Evolutionary conservation across 2,797 vertebrate genomes (phyloP), one percentile per base, ranked within the genome.

Genomic region (Balearica regulorum): DNA sequence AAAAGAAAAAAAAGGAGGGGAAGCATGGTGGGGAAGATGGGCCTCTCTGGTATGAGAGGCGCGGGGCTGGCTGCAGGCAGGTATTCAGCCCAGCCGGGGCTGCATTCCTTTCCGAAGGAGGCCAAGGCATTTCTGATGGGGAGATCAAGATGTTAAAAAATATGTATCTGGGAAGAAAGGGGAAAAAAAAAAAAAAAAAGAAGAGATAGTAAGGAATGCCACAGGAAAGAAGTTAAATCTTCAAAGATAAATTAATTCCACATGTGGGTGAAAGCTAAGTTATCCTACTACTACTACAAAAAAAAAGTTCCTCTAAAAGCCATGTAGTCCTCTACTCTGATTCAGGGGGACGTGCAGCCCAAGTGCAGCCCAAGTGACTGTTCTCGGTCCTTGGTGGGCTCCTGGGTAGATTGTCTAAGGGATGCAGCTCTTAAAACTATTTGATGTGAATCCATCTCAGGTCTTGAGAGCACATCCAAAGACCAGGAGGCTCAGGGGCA

Each of bases 1-100:
- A 6, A 9, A 21, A 9, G 68, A 55, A 35, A 49, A n/a, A 29
- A 12, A 10, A 41, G 62, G 77, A 41, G 35, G 26, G 82, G 54
- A 73, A 68, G 58, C 72, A 57, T 58, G 89, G 97, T 89, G 95
- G 93, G 93, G 87, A 91, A 92, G 93, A 95, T 97, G 98, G 98
- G 98, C 98, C 97, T 98, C 98, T 98, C 98, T 98, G 98, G 98
- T 98, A 98, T 98, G 98, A 98, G 98, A 98, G 95, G 98, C 97
- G 6, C 13, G 92, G 98, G 98, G 97, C 98, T 96, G 95, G 95
- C 91, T 93, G 91, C 95, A 91, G 98, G 98, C 98, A 98, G 97
- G 98, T 99, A 99, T 98, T 98, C 96, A 98, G 97, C 98, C 98
- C 98, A 98, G 97, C 98, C 97, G 71, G 98, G 97, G 97, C 97